These are phyloP conservation scores for Battus philenor DNA, from an alignment of 1,140 invertebrate genomes.

Conservation along the genomic window DNA sequence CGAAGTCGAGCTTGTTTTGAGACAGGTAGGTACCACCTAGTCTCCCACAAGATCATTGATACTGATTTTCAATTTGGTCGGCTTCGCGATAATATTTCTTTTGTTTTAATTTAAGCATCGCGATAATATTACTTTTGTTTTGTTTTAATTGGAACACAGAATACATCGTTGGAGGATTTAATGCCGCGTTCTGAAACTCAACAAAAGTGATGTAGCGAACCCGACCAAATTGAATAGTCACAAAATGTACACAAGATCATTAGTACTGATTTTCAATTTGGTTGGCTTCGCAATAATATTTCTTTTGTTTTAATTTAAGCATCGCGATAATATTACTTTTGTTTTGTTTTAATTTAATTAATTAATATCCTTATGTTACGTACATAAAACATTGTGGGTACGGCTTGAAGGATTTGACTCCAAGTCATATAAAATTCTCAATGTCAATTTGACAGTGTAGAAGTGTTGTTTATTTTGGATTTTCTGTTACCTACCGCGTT, in stretches of 20 bases:
- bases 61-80: neutral
- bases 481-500: constrained; percentile 4
- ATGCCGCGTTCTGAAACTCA: too few species aligned
- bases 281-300: too few species aligned
- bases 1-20: too few species aligned
- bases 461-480: neutral
- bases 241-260: neutral
- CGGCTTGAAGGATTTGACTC: too few species aligned
- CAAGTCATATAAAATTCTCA: too few species aligned
- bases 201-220: too few species aligned
- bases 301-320: constrained; percentile 12
- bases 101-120: neutral
- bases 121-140: too few species aligned
- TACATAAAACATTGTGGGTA: too few species aligned
- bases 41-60: neutral
- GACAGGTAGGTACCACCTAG: too few species aligned
- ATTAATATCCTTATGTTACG: neutral
- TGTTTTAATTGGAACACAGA: too few species aligned
- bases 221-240: too few species aligned
- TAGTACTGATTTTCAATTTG: neutral
- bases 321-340: constrained; percentile 8
- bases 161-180: too few species aligned
- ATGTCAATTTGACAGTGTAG: neutral
- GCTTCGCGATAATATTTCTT: neutral
- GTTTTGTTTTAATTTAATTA: neutral